Evolutionary conservation across 1,140 invertebrate species (phyloP), one percentile per base, ranked within the genome.

Genomic region (Cecropterus lyciades): DNA sequence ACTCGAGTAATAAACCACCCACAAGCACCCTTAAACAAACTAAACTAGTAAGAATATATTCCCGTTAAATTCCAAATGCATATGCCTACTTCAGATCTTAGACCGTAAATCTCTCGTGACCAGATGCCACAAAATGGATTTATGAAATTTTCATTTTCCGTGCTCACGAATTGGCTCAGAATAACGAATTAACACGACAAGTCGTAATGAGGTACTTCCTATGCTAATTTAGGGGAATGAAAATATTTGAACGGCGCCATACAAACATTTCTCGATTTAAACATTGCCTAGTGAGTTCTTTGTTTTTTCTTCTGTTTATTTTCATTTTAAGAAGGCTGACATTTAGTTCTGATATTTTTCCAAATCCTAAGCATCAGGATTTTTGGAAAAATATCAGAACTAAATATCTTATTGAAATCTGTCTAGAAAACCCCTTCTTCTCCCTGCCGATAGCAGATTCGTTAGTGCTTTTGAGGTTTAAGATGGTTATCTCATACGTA

Each of bases 211-310:
- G 13, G 37, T 27, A 45, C 55, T 57, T 57, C 42, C 55, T 57
- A 57, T 57, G 55, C 40, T 57, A 57, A 57, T 57, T 57, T 45
- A 57, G 42, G 42, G 17, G 40, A 57, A 45, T 57, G 40, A 15
- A 43, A 57, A 45, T 57, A 57, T 57, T 57, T 45, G 42, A 52
- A 30, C 49, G 3, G n/a, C 48, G 20, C 48, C 24, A 20, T 11
- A 33, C 24, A 30, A 52, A 52, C 9, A 17, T 33, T 52, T 30
- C 15, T 48, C 10, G 27, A 37, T 52, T 52, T 13, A 2, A 10
- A 30, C n/a, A 13, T 33, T 8, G 9, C 9, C 49, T 0, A n/a
- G n/a, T n/a, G n/a, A 13, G 27, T 33, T 52, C 13, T 52, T 52
- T 52, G 27, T 51, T 51, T 13, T 11, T 24, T 49, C n/a, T 43